Conservation (phyloP, 2,113 vertebrate genomes). For the Anseranas semipalmata region DNA sequence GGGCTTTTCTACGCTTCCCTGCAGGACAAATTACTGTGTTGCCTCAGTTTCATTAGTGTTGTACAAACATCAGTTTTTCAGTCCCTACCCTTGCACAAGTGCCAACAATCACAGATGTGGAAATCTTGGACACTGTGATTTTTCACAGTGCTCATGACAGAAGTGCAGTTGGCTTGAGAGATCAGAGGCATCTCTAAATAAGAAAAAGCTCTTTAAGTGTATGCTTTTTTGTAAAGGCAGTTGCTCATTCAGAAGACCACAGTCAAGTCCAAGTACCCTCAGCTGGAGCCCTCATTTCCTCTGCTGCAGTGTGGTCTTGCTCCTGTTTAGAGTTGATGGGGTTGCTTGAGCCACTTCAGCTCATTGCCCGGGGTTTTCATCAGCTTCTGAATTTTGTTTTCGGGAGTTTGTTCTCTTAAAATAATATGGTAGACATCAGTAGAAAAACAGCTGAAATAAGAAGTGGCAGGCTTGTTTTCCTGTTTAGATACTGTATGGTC, state of each 20-base stretch:
- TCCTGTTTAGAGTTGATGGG: not conserved
- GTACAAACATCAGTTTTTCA: not conserved
- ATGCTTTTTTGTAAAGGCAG: not conserved
- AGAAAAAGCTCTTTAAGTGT: not conserved
- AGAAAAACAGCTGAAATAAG: slow-evolving; percentile 1
- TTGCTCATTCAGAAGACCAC: not conserved
- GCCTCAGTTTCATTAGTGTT: not conserved
- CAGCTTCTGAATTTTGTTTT: not conserved
- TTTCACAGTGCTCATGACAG: slow-evolving; percentile 27
- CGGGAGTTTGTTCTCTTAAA: not conserved
- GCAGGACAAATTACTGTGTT: not conserved
- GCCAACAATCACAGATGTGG: slow-evolving; percentile 38
- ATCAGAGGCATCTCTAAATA: slow-evolving; percentile 24
- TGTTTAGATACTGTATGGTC: not conserved
- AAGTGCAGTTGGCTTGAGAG: not conserved
- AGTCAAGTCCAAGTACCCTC: not conserved
- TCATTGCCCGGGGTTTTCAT: not conserved
- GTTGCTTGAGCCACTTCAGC: not conserved
- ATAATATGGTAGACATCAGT: not conserved
- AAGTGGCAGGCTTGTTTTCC: not conserved
- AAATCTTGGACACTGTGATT: not conserved
- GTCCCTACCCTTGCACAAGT: not conserved
- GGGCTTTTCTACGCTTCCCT: not conserved
- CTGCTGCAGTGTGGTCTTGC: slow-evolving; percentile 23
- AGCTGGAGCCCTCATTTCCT: not conserved